Conservation (phyloP, 2,888 invertebrate species). For the Temnothorax rugatulus region DNA sequence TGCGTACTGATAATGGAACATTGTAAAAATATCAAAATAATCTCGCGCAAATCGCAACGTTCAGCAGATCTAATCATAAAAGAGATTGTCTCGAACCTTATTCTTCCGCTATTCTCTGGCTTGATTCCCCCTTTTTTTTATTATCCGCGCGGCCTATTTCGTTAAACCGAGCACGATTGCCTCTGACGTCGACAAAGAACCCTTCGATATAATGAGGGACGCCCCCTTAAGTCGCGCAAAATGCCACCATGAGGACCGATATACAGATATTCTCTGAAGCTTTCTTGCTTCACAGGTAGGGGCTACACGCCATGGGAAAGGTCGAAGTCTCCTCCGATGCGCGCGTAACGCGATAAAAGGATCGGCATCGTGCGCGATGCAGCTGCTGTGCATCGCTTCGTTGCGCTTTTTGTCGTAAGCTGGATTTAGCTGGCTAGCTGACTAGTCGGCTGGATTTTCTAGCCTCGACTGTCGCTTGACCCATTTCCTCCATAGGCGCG, state of each 20-base stretch:
- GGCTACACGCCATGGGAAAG: constrained; percentile 49
- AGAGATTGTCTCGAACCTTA: background rate
- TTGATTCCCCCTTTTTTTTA: background rate
- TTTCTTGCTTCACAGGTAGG: constrained; percentile 49
- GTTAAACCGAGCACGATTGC: constrained; percentile 28
- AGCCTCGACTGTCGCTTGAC: constrained; percentile 53
- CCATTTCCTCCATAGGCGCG: background rate
- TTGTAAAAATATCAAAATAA: background rate
- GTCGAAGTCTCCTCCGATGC: constrained; percentile 67
- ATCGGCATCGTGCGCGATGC: constrained; percentile 19
- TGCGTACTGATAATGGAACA: background rate
- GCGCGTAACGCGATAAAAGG: constrained; percentile 68
- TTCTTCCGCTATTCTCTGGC: background rate
- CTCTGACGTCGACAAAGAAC: constrained; percentile 23
- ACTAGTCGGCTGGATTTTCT: constrained; percentile 35
- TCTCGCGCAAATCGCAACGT: background rate
- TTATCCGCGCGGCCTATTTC: constrained; percentile 8
- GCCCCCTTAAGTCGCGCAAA: constrained; percentile 43
- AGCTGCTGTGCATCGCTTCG: constrained; percentile 55
- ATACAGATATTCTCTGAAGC: constrained; percentile 1
- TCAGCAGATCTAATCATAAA: background rate
- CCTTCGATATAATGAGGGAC: constrained; percentile 17
- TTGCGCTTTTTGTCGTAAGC: constrained; percentile 65
- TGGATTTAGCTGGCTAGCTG: constrained; percentile 65
- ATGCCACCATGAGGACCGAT: constrained; percentile 52